A percentile compares a stretch with the other conserved stretches of the same genome.
phyloP scores from a whole-genome alignment of 2,113 vertebrate genomes.

The Hippocampus mohnikei region DNA sequence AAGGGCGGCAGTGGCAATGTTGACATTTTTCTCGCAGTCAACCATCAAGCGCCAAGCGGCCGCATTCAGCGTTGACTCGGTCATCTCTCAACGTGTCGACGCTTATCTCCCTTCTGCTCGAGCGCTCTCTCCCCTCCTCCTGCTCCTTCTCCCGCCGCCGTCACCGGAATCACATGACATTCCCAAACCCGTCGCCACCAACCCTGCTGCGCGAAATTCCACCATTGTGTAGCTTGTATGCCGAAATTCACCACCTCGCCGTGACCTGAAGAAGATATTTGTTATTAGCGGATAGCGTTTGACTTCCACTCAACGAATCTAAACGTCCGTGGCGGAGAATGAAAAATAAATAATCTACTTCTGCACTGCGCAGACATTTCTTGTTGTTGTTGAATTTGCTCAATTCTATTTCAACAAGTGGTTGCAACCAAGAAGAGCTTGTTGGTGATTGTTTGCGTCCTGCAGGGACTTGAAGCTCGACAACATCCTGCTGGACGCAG shows the following conservation, averaged over 20 bases:
- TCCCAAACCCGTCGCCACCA: no score
- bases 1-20: slow-evolving; percentile 68
- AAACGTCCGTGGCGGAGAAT: no score
- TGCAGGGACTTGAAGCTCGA: slow-evolving; percentile 96
- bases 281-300: no score
- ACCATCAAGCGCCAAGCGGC: slow-evolving; percentile 68
- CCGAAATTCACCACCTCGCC: background rate
- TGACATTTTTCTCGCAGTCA: slow-evolving; percentile 77
- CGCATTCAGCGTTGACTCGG: slow-evolving; percentile 61
- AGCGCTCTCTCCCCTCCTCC: no score
- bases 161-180: background rate
- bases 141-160: background rate
- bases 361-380: no score
- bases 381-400: no score
- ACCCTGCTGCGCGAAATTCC: no score
- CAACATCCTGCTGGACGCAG: slow-evolving; percentile 93
- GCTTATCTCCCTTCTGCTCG: slow-evolving; percentile 55
- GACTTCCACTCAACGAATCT: no score
- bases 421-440: background rate
- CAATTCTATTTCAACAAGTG: no score
- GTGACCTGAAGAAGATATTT: no score
- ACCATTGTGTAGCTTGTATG: no score
- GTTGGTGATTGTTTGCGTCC: background rate
- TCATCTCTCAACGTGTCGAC: slow-evolving; percentile 68
- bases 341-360: no score